phyloP scores from a whole-genome alignment of 2,797 vertebrate genomes.

The Helicolenus hilgendorfi region DNA sequence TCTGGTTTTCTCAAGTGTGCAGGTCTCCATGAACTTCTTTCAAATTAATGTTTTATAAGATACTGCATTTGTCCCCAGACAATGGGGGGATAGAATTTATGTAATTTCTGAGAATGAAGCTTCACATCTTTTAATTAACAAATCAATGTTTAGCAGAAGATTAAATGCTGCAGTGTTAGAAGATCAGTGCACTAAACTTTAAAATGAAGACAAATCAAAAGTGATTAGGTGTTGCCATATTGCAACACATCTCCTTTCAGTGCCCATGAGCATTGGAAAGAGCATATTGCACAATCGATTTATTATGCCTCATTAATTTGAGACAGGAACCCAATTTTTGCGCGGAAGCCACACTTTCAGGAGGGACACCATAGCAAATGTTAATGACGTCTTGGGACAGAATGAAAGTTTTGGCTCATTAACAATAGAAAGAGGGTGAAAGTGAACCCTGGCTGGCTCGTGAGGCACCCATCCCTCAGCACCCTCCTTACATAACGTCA shows the following conservation, averaged over 20 bases:
- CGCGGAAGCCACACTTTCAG: not conserved
- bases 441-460: slow-evolving; percentile 57
- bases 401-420: slow-evolving; percentile 58
- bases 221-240: not conserved
- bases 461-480: slow-evolving; percentile 73
- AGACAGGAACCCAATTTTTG: slow-evolving; percentile 3
- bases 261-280: not conserved
- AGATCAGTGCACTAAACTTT: slow-evolving; percentile 29
- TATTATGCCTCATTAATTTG: slow-evolving; percentile 8
- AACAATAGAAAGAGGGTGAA: slow-evolving; percentile 70
- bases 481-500: slow-evolving; percentile 63
- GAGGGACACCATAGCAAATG: slow-evolving; percentile 3
- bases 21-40: not conserved
- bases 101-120: not conserved
- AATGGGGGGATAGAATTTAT: not conserved
- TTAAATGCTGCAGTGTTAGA: not conserved
- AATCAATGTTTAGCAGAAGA: not conserved
- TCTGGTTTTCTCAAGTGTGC: not conserved
- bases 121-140: not conserved
- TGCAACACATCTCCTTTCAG: not conserved
- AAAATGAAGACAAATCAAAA: not conserved
- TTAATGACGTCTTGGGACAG: slow-evolving; percentile 39
- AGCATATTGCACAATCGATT: not conserved
- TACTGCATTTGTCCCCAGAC: not conserved
- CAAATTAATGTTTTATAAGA: not conserved